Conservation (phyloP, 2,797 vertebrate genomes). For the Bufotes viridis region DNA sequence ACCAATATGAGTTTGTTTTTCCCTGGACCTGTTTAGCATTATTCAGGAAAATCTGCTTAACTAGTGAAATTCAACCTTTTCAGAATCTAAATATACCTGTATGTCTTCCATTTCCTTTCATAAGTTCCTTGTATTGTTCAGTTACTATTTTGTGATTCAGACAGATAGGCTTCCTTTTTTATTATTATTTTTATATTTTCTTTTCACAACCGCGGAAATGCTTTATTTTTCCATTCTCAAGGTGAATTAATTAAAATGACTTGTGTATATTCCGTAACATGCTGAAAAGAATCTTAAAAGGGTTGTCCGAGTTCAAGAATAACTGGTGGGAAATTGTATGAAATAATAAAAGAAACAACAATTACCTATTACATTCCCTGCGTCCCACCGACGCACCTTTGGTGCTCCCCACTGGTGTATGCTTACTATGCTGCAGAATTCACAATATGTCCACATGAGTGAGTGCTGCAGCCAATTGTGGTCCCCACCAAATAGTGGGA, state of each 20-base stretch:
- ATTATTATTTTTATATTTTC: conserved; percentile 8
- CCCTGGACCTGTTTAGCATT: neutral
- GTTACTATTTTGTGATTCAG: conserved; percentile 43
- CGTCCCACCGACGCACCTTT: too few relatives aligned
- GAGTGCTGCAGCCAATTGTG: too few relatives aligned
- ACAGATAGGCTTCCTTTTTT: conserved; percentile 26
- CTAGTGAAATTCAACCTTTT: conserved; percentile 28
- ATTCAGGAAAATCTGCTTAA: conserved; percentile 14
- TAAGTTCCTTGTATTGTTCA: conserved; percentile 55
- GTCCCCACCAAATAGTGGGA: too few relatives aligned
- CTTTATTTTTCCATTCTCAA: neutral
- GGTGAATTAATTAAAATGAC: neutral
- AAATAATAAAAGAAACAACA: too few relatives aligned
- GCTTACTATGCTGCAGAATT: too few relatives aligned
- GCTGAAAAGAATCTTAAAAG: too few relatives aligned
- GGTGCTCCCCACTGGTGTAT: too few relatives aligned
- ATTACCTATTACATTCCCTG: too few relatives aligned
- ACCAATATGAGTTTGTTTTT: neutral
- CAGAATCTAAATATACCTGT: conserved; percentile 50
- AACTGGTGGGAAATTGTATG: too few relatives aligned
- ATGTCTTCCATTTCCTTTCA: conserved; percentile 28
- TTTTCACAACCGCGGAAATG: conserved; percentile 25
- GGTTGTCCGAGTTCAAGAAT: too few relatives aligned
- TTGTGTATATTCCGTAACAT: neutral
- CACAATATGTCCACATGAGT: too few relatives aligned